Percentiles rank a stretch among this genome's conserved stretches.
Evolutionary conservation across 2,797 vertebrate species (phyloP).

Genomic region (Peromyscus eremicus): DNA sequence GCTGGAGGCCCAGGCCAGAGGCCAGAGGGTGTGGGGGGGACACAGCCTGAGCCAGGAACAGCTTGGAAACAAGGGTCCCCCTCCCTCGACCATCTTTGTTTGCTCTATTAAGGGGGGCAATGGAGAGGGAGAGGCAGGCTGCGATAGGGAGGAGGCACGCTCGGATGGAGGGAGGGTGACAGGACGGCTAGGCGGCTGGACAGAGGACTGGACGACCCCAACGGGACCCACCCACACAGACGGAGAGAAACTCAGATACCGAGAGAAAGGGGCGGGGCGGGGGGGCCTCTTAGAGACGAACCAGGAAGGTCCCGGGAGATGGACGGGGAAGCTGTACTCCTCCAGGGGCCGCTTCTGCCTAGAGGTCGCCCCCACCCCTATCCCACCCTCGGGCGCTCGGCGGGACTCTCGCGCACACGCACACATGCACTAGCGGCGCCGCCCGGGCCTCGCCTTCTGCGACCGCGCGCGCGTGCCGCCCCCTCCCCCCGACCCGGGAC

Average conservation of each 20-base stretch:
- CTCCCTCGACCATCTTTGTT: slow-evolving; percentile 70
- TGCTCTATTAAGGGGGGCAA: not conserved
- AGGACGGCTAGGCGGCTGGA: not conserved
- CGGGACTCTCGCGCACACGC: not conserved
- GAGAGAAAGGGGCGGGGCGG: slow-evolving; percentile 42
- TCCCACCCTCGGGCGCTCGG: not conserved
- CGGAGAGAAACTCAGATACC: slow-evolving; percentile 48
- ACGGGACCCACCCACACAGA: slow-evolving; percentile 41
- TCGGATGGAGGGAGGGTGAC: not conserved
- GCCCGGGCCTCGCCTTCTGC: not conserved
- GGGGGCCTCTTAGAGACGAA: not conserved
- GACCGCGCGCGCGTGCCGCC: not conserved
- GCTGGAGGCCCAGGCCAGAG: not conserved
- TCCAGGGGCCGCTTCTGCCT: not conserved
- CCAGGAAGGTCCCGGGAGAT: not conserved
- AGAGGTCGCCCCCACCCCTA: not conserved
- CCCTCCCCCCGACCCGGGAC: not conserved
- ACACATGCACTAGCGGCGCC: slow-evolving; percentile 6
- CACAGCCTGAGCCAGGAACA: not conserved
- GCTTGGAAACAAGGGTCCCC: slow-evolving; percentile 10
- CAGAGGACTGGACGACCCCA: not conserved
- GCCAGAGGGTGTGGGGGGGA: slow-evolving; percentile 40
- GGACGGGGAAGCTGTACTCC: not conserved
- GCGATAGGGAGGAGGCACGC: not conserved
- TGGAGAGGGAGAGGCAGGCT: not conserved